Base-by-base conservation (phyloP, 2,797 vertebrate genomes). In the Chaenodraco wilsoni region DNA sequence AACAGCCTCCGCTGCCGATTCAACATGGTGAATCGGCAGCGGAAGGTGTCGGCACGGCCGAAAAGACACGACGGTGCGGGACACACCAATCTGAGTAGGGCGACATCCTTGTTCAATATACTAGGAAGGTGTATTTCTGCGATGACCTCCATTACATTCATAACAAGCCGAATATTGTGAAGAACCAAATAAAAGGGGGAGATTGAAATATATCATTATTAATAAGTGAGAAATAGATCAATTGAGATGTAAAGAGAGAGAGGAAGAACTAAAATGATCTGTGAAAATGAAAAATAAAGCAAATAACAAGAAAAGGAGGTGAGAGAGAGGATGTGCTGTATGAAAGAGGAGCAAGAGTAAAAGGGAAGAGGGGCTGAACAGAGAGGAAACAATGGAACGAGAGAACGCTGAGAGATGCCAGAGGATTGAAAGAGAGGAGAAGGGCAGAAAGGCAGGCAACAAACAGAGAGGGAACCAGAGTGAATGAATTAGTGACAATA, bases 361-460 rank as follows among this genome's bases (percentile, higher is more conserved):
- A 54, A 74, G 55, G 15, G 48, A 59, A 76, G 31, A 66, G 14
- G 3, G 41, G 55, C 15, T 58, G 68, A 70, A 75, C 65, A 49
- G 68, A 52, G 46, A 44, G 51, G 21, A 76, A 59, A 56, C 69
- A 73, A 73, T 55, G 15, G 49, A 51, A 51, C 33, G 52, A 72
- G 41, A 60, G 57, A 65, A 72, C 46, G 55, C 12, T 60, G 57
- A 81, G 73, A 74, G 75, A 74, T 60, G 52, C 52, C 51, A 45
- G 46, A 48, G 40, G 41, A 58, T 8, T 54, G 56, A 72, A 48
- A 72, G 49, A 58, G 21, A 33, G 49, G 13, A 60, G 41, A 12
- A 51, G 9, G 56, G 31, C 51, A 58, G 14, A 62, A 65, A 61
- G 40, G 57, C 16, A 84, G 78, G 74, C 54, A 65, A 69, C 63